Percentiles rank a stretch among this genome's conserved stretches.
These are phyloP conservation scores for Mirounga angustirostris DNA, from an alignment of 2,113 vertebrate genomes.

Conservation along the genomic window DNA sequence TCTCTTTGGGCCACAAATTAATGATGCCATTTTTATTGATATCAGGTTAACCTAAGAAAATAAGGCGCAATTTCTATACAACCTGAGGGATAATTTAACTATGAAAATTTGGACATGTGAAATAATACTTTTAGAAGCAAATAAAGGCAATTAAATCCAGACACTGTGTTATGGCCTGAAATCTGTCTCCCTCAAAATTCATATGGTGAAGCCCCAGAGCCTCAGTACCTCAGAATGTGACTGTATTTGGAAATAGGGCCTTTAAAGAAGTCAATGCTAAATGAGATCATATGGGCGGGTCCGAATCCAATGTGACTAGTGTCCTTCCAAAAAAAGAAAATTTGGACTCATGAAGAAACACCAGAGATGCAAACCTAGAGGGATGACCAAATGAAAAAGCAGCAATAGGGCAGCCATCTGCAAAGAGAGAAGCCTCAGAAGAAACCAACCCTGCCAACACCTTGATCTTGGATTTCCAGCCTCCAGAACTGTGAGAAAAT, in stretches of 20 bases:
- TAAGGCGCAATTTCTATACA: conserved; percentile 47
- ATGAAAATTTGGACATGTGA: conserved; percentile 30
- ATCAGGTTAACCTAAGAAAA: conserved; percentile 67
- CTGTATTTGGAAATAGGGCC: background rate
- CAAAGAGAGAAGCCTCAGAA: background rate
- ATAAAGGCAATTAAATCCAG: conserved; percentile 46
- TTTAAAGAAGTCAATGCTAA: background rate
- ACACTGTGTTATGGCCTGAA: background rate
- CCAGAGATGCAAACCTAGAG: background rate
- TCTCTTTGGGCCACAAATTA: conserved; percentile 77
- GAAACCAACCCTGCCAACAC: background rate
- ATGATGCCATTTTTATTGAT: conserved; percentile 73
- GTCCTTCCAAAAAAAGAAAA: conserved; percentile 19
- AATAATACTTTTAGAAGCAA: background rate
- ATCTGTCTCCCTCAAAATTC: background rate
- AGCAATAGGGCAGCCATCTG: background rate
- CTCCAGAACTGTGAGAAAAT: background rate
- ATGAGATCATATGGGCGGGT: background rate
- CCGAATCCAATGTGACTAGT: background rate
- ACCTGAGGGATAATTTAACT: background rate
- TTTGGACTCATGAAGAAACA: background rate
- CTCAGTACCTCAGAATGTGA: background rate
- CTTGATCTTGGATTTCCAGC: background rate
- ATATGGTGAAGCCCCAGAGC: background rate
- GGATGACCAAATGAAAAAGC: background rate